A percentile compares a stretch with the other conserved stretches of the same genome.
phyloP scores from a whole-genome alignment of 1,140 invertebrate genomes.

The Physella acuta region DNA sequence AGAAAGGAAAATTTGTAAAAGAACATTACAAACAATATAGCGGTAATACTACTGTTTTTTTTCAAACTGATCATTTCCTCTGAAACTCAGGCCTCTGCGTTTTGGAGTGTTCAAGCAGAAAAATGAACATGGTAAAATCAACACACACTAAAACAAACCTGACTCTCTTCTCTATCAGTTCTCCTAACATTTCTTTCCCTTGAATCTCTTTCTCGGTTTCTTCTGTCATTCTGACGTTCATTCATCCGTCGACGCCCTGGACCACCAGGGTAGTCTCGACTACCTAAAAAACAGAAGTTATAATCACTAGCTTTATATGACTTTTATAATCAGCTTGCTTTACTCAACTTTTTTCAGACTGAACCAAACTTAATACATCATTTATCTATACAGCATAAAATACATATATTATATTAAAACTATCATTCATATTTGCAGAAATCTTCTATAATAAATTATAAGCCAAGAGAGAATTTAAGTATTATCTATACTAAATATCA shows the following conservation, averaged over 20 bases:
- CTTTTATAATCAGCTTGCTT: too few species aligned
- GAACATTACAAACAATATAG: neutral
- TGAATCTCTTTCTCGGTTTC: constrained; percentile 18
- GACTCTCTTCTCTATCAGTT: constrained; percentile 1
- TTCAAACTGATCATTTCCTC: neutral
- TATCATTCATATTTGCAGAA: neutral
- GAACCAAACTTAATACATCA: too few species aligned
- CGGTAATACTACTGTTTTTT: too few species aligned
- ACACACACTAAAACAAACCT: constrained; percentile 4
- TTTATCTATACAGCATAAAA: too few species aligned
- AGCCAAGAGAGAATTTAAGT: neutral
- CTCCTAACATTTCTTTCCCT: constrained; percentile 7
- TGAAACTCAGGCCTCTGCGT: neutral
- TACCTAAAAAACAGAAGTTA: too few species aligned
- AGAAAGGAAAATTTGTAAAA: neutral
- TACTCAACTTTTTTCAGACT: too few species aligned
- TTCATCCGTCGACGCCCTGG: constrained; percentile 15
- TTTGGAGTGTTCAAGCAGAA: too few species aligned
- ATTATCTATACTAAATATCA: neutral
- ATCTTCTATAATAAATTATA: neutral
- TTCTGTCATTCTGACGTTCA: neutral
- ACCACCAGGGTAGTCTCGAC: constrained; percentile 7
- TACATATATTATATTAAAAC: too few species aligned
- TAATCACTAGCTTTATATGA: too few species aligned
- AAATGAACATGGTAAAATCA: too few species aligned